Conservation (phyloP, 2,797 vertebrate species). For the Argentina silus region DNA sequence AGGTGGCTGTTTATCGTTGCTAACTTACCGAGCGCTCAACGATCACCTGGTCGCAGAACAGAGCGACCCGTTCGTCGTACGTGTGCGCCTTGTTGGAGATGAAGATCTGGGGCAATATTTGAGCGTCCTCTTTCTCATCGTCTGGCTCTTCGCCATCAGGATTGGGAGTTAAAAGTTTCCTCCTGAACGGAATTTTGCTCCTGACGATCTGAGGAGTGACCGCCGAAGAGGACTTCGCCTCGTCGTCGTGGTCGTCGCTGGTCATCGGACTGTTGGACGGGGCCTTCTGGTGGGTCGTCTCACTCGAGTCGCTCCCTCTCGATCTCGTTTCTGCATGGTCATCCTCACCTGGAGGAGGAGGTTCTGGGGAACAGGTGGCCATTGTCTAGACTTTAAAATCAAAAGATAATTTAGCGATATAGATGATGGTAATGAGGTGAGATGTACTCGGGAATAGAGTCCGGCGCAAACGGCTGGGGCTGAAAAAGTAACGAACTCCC, state of each 20-base stretch:
- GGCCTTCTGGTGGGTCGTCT: neutral
- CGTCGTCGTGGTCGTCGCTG: neutral
- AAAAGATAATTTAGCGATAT: neutral
- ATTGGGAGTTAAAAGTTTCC: neutral
- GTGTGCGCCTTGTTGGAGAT: conserved; percentile 49
- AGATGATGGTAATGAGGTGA: too few relatives aligned
- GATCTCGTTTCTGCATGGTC: neutral
- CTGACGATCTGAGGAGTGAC: conserved; percentile 1
- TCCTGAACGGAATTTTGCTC: neutral
- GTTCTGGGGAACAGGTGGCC: neutral
- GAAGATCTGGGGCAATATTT: conserved; percentile 54
- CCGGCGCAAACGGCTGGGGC: too few relatives aligned
- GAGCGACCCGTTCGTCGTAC: conserved; percentile 57
- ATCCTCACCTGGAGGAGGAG: neutral
- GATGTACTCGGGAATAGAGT: neutral
- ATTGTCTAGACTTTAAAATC: neutral
- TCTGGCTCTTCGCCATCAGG: conserved; percentile 21
- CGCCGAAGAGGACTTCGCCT: neutral
- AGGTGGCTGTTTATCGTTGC: neutral
- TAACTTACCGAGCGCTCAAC: conserved; percentile 60
- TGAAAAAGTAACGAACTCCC: too few relatives aligned
- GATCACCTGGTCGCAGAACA: conserved; percentile 71
- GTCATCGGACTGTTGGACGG: neutral
- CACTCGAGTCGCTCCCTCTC: neutral
- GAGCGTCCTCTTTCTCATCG: conserved; percentile 32